Evolutionary conservation across 2,888 invertebrate genomes (phyloP), one percentile per base, ranked within the genome.

Genomic region (Morpho helenor): DNA sequence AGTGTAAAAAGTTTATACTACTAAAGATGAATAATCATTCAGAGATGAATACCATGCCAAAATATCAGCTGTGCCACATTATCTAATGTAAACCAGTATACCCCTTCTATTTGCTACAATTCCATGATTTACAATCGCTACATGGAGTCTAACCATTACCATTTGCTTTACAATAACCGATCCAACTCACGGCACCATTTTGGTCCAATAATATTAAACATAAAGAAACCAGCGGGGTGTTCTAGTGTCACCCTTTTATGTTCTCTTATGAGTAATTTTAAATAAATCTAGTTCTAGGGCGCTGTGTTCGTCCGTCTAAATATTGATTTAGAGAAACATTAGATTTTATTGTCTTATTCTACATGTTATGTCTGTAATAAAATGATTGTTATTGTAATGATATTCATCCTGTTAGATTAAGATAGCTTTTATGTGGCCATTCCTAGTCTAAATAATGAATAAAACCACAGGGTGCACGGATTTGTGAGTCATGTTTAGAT

Each of bases 141-240:
- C 86, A 82, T 86, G 88, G 80, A 80, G 82, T 82, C 82, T 76
- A 61, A 71, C 77, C 75, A 84, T 87, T 79, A 84, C 82, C 84
- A 84, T 89, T 88, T 82, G 84, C 80, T 77, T 80, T 73, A 87
- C 85, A 87, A 89, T 85, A 82, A 81, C 76, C 76, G 78, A 77
- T 79, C 75, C 76, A 79, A 82, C 82, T 77, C 81, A 80, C 78
- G 77, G 73, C 71, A 76, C 82, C 82, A 84, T 85, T 85, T 75
- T 73, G 79, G 74, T 75, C 73, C 80, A 85, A 88, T 88, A 87
- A 84, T 79, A 80, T 79, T 78, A 80, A 80, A 82, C 79, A 86
- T 84, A 87, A 87, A 89, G 86, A 81, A 84, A 80, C 57, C 89
- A 84, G 84, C 84, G 70, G 87, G 87, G 82, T 73, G 82, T 82